Conservation (phyloP, 2,113 vertebrate species). For the Sterrhoptilus dennistouni region DNA sequence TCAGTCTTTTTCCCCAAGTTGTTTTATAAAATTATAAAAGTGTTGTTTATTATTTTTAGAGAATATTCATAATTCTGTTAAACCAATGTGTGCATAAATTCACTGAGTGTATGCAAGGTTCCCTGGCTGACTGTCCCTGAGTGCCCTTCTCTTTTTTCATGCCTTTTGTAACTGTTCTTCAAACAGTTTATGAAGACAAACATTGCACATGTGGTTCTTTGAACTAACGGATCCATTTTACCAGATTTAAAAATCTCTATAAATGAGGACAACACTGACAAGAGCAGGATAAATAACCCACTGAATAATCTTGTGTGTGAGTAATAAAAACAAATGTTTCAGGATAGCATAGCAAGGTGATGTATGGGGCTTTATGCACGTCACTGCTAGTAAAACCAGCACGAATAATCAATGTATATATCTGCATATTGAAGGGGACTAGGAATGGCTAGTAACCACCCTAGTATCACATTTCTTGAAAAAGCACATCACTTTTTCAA, state of each 20-base stretch:
- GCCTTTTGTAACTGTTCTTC: background rate
- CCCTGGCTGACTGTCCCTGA: background rate
- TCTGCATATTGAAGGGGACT: background rate
- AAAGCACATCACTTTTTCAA: background rate
- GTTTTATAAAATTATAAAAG: background rate
- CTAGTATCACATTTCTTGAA: background rate
- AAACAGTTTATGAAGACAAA: background rate
- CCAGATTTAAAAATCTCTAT: background rate
- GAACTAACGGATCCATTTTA: background rate
- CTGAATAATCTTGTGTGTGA: background rate
- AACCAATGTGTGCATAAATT: background rate
- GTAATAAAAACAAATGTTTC: constrained; percentile 8
- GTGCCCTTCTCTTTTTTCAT: background rate
- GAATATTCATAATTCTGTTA: background rate
- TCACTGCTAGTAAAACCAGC: background rate
- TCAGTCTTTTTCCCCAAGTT: background rate
- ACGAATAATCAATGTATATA: constrained; percentile 14
- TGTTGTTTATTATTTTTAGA: background rate
- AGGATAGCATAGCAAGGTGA: background rate
- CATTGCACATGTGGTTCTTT: background rate
- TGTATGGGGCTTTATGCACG: background rate
- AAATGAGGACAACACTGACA: background rate
- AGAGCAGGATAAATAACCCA: background rate
- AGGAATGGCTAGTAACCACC: background rate
- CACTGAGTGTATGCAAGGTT: background rate